These are phyloP conservation scores for Spinus pinus DNA, from an alignment of 2,797 vertebrate species.

Conservation along the genomic window DNA sequence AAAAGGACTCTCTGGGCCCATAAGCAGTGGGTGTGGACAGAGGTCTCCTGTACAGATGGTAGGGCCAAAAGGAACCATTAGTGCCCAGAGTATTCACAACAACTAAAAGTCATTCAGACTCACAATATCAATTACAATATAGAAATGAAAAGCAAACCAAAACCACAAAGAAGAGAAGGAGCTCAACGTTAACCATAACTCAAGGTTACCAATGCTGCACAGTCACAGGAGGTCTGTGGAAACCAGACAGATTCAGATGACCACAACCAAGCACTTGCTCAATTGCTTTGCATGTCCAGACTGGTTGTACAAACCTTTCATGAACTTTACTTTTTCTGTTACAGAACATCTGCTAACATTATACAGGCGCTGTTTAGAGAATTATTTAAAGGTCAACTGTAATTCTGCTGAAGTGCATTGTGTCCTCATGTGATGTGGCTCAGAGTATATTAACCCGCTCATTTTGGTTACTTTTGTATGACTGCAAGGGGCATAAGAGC, in stretches of 20 bases:
- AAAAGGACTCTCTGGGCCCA: background rate
- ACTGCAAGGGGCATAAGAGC: background rate
- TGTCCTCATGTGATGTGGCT: background rate
- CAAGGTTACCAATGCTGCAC: background rate
- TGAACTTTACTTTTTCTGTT: background rate
- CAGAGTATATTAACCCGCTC: background rate
- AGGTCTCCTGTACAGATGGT: background rate
- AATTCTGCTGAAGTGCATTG: background rate
- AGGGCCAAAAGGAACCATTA: background rate
- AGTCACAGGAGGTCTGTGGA: background rate
- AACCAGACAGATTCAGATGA: background rate
- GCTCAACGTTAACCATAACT: background rate
- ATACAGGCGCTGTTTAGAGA: background rate
- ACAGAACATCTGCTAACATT: background rate
- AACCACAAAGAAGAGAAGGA: background rate
- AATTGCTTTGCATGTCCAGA: background rate
- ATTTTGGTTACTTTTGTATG: background rate
- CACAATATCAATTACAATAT: background rate
- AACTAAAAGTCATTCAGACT: background rate
- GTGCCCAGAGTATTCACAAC: background rate
- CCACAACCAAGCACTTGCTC: background rate
- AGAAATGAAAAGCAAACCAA: background rate
- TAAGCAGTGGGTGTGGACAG: background rate
- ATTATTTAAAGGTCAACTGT: conserved; percentile 2
- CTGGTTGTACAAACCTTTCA: background rate